Evolutionary conservation across 2,888 invertebrate genomes (phyloP), one percentile per base, ranked within the genome.

Genomic region (Trichogramma evanescens): DNA sequence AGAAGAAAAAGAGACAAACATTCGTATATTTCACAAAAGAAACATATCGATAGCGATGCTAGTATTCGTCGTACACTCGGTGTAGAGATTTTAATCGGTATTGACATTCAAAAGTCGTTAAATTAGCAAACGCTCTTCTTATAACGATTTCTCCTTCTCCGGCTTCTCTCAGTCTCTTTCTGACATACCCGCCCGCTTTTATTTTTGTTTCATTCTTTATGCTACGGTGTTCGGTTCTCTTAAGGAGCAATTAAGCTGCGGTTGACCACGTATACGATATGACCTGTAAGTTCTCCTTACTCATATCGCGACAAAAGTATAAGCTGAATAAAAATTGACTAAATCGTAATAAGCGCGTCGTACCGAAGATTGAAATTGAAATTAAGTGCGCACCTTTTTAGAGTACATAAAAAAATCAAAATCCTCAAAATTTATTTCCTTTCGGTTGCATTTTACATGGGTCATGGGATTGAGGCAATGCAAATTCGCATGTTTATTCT

Each of bases 211-310:
- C 26, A 26, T 26, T 50, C 54, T 63, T 58, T 58, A 55, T 63
- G 59, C 58, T 55, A 50, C 52, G 60, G 58, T 55, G 59, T 58
- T 42, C 50, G 50, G 48, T 48, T 10, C 10, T 10, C 48, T 41
- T 56, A 55, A 13, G 60, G 63, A 61, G 63, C 63, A 63, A 63
- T 63, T 63, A 63, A 63, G 63, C 73, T 76, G 77, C 72, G 76
- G 77, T 75, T 73, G 68, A 75, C 77, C 76, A 76, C 77, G 76
- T 76, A 76, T 77, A 74, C 74, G 71, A 76, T 74, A 77, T 74
- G 66, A 65, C 65, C 72, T 67, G 68, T 71, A 71, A 73, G 73
- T 71, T 72, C 70, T 74, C 74, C 74, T 75, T 75, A 75, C 69
- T 72, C 68, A 26, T 26, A 26, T 2, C 26, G 26, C 26, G 26